Evolutionary conservation across 2,113 vertebrate genomes (phyloP), one percentile per base, ranked within the genome.

Genomic region (Salminus brasiliensis): DNA sequence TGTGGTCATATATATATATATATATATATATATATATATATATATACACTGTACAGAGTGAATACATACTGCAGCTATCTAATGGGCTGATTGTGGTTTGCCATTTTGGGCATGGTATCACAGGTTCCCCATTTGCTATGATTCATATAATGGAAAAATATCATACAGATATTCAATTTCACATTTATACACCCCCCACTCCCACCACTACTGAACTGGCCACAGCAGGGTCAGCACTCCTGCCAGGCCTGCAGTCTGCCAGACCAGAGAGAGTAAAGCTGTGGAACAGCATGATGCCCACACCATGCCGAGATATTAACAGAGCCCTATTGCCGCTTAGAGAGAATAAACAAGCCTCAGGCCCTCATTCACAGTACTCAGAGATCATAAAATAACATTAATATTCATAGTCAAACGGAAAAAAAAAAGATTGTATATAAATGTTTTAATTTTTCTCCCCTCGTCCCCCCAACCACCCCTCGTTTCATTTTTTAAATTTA

Each of bases 261-360:
- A 60, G 57, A 7, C 4, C 49, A 27, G n/a, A 23, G 32, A 66
- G 34, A 66, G 32, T 34, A 36, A 43, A 18, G 67, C 67, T 5
- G 8, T 16, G 25, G 29, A 77, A 27, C 49, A 76, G 29, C 23
- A 3, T 29, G 45, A 32, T 41, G 23, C 25, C 36, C n/a, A 5
- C 34, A 57, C n/a, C 39, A 21, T 16, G n/a, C 34, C 39, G 63
- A 77, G 41, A 36, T 49, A 29, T 23, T 16, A 25, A 77, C 75
- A 69, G 16, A 43, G 47, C 52, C 47, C 45, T 55, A 25, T 25
- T 3, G 32, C 18, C 18, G 23, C 32, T 67, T 18, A 57, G 21
- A 78, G 55, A 43, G 27, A 43, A 36, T 25, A 55, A 41, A 77
- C 49, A 77, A 18, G 23, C 30, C 27, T 55, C 15, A 72, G 29